A percentile compares a stretch with the other conserved stretches of the same genome.
phyloP scores from a whole-genome alignment of 2,888 invertebrate species.

The Noctuana brunneofusca region DNA sequence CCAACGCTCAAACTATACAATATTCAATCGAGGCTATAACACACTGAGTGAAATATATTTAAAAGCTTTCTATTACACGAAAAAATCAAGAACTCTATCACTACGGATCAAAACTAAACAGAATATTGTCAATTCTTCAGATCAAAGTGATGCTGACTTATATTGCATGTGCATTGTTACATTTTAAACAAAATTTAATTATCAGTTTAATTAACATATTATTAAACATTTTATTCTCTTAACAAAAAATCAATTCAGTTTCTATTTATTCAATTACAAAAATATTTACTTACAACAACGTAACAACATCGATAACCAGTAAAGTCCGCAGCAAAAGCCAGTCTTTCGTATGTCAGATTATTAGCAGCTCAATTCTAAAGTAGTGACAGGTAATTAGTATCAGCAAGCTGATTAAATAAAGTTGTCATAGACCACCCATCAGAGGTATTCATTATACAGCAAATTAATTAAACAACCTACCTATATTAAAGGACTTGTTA shows the following conservation, averaged over 20 bases:
- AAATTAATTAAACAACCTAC: conserved; percentile 22
- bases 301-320: background rate
- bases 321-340: background rate
- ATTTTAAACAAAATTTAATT: too few relatives aligned
- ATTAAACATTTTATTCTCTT: background rate
- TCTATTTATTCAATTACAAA: too few relatives aligned
- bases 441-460: conserved; percentile 20
- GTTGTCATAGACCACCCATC: conserved; percentile 29
- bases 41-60: conserved; percentile 34
- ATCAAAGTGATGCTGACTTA: background rate
- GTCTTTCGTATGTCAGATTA: conserved; percentile 5
- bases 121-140: background rate
- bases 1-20: conserved; percentile 46
- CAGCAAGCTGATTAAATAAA: conserved; percentile 27
- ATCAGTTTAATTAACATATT: background rate
- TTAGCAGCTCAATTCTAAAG: conserved; percentile 11
- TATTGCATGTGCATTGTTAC: background rate
- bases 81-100: background rate
- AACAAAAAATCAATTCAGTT: too few relatives aligned
- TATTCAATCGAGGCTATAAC: conserved; percentile 27
- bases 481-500: conserved; percentile 3
- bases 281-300: background rate
- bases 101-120: background rate
- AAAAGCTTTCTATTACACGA: background rate
- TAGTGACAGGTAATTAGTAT: conserved; percentile 22